A percentile compares a stretch with the other conserved stretches of the same genome.
Conservation (phyloP, 1,140 invertebrate genomes). For the Piezodorus guildinii region DNA sequence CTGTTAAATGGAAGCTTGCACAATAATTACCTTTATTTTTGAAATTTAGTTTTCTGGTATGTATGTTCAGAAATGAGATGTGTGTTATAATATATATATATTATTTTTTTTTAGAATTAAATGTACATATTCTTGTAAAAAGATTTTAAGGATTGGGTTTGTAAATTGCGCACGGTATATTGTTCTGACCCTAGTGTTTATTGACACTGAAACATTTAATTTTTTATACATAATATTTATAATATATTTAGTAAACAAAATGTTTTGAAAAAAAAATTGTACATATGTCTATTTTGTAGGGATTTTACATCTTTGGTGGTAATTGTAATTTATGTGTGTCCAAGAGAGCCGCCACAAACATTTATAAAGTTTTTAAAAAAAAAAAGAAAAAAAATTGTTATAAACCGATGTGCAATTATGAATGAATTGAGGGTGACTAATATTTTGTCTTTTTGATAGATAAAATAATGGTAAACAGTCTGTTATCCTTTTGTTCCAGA, state of each 20-base stretch:
- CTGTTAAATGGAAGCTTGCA: slow-evolving; percentile 1
- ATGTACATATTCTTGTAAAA: slow-evolving; percentile 15
- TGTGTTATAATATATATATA: slow-evolving; percentile 7
- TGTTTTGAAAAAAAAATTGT: slow-evolving; percentile 19
- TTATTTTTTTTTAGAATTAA: slow-evolving; percentile 15
- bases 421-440: slow-evolving; percentile 1
- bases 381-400: background rate
- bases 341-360: slow-evolving; percentile 2
- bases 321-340: slow-evolving; percentile 5
- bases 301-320: background rate
- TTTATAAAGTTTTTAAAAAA: slow-evolving; percentile 4
- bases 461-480: too few species aligned
- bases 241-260: slow-evolving; percentile 4
- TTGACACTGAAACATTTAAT: slow-evolving; percentile 14
- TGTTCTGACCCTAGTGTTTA: slow-evolving; percentile 18
- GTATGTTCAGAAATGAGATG: slow-evolving; percentile 8
- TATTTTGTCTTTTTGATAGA: too few species aligned
- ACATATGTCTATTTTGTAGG: slow-evolving; percentile 20
- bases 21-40: slow-evolving; percentile 4
- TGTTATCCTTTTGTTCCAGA: too few species aligned
- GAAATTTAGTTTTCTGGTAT: background rate
- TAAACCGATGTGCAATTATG: slow-evolving; percentile 10
- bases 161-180: slow-evolving; percentile 19
- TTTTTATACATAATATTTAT: slow-evolving; percentile 12
- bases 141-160: slow-evolving; percentile 14